phyloP scores from a whole-genome alignment of 2,888 invertebrate genomes.

The Agrotis puta region DNA sequence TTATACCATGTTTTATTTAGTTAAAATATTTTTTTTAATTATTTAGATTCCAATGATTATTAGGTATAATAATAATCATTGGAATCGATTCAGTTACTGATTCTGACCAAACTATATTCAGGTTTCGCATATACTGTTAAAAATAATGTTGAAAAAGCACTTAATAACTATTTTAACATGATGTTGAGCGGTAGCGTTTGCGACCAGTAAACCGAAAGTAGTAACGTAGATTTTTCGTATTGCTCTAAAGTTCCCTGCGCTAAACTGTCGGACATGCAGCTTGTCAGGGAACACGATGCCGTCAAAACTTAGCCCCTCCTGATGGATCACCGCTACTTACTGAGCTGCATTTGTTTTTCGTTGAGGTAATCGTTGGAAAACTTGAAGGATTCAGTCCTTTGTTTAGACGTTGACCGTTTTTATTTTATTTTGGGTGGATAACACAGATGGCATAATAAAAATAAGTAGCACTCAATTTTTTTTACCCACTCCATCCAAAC shows the following conservation, averaged over 20 bases:
- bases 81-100: no score
- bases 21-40: no score
- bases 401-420: neutral
- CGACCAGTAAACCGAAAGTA: neutral
- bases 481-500: neutral
- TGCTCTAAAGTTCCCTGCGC: conserved; percentile 14
- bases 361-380: conserved; percentile 22
- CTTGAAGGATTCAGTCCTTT: neutral
- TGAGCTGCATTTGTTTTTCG: conserved; percentile 17
- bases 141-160: neutral
- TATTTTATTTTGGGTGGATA: neutral
- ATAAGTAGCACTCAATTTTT: conserved; percentile 13
- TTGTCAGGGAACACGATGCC: conserved; percentile 51
- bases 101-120: no score
- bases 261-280: conserved; percentile 55
- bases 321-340: conserved; percentile 60
- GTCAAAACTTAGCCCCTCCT: conserved; percentile 55
- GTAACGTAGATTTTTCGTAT: conserved; percentile 8
- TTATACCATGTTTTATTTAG: no score
- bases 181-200: neutral
- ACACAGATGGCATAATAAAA: no score
- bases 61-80: no score
- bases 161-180: neutral
- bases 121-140: no score
- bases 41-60: no score